Percentiles rank a stretch among this genome's conserved stretches.
phyloP scores from a whole-genome alignment of 2,113 vertebrate species.

The Stegastes partitus region DNA sequence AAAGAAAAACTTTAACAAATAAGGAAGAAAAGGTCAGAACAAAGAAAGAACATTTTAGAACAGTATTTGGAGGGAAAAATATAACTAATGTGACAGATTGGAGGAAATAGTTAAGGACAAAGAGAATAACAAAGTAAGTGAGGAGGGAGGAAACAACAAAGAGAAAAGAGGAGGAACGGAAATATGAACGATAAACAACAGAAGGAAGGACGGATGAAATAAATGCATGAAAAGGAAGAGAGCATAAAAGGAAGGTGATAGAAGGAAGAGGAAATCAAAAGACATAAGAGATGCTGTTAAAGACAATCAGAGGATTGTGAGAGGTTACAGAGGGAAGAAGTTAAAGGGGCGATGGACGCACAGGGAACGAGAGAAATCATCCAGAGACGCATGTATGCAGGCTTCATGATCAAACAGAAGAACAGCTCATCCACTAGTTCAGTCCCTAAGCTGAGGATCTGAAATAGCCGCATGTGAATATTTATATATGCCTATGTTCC shows the following conservation, averaged over 20 bases:
- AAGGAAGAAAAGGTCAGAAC: background rate
- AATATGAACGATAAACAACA: background rate
- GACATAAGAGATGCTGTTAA: background rate
- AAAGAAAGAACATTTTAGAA: background rate
- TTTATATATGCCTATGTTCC: conserved; percentile 79
- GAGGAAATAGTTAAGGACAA: background rate
- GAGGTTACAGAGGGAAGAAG: conserved; percentile 25
- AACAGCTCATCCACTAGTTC: conserved; percentile 72
- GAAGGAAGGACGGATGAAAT: background rate
- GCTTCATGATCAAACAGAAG: conserved; percentile 74
- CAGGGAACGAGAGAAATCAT: conserved; percentile 47
- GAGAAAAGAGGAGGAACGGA: background rate
- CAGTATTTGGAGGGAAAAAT: background rate
- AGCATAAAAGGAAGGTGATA: background rate
- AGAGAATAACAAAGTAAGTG: background rate
- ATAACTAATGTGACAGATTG: background rate
- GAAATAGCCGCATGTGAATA: conserved; percentile 81
- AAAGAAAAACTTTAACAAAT: background rate
- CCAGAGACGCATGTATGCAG: conserved; percentile 68
- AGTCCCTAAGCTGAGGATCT: conserved; percentile 78
- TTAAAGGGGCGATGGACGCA: conserved; percentile 33
- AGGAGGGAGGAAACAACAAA: background rate
- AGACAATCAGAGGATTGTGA: conserved; percentile 14
- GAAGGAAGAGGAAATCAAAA: conserved; percentile 2
- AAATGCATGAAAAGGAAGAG: background rate